These are phyloP conservation scores for Stigmatopora nigra DNA, from an alignment of 2,113 vertebrate genomes.

Conservation along the genomic window DNA sequence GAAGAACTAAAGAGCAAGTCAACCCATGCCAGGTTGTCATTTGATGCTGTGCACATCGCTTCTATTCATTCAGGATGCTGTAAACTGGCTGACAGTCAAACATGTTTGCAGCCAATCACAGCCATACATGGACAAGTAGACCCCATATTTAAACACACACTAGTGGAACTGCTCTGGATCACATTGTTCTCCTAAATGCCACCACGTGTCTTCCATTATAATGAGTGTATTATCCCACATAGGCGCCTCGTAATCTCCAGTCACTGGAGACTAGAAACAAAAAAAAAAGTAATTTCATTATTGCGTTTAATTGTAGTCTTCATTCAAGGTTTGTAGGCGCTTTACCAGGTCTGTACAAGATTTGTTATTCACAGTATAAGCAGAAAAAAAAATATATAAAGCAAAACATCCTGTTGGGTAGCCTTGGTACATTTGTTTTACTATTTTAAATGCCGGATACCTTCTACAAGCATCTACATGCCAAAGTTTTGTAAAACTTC, in stretches of 20 bases:
- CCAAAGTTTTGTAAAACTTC: too few relatives aligned
- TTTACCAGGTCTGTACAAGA: too few relatives aligned
- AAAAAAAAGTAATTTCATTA: not conserved
- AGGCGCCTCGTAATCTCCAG: not conserved
- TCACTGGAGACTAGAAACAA: not conserved
- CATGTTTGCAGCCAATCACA: slow-evolving; percentile 52
- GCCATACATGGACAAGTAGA: slow-evolving; percentile 67
- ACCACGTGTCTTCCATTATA: not conserved
- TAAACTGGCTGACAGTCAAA: slow-evolving; percentile 67
- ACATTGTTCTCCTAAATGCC: too few relatives aligned
- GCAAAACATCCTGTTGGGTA: too few relatives aligned
- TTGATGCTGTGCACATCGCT: slow-evolving; percentile 53
- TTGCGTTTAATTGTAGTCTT: not conserved
- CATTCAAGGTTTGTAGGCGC: too few relatives aligned
- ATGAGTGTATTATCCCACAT: not conserved
- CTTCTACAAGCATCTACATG: too few relatives aligned
- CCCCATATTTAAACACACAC: slow-evolving; percentile 27
- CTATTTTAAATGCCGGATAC: too few relatives aligned
- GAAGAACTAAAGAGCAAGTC: slow-evolving; percentile 22
- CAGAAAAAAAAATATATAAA: too few relatives aligned
- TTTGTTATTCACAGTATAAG: too few relatives aligned
- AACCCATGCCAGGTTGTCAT: slow-evolving; percentile 58
- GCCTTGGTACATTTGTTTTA: too few relatives aligned
- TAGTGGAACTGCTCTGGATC: not conserved
- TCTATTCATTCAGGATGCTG: slow-evolving; percentile 48